Conservation (phyloP, 92 coral and sea anemone genomes). For the Zoanthus sansibaricus region DNA sequence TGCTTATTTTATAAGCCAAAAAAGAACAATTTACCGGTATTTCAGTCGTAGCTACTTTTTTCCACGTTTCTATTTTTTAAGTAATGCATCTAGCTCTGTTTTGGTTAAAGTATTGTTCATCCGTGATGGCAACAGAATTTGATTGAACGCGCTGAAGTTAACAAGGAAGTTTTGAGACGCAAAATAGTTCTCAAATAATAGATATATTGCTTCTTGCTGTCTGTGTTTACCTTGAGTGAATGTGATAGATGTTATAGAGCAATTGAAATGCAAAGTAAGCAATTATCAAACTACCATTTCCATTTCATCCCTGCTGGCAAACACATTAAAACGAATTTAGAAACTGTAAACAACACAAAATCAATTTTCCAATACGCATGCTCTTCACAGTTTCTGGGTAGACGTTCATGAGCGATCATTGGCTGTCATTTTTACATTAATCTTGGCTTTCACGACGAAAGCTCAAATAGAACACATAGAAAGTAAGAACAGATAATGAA, state of each 20-base stretch:
- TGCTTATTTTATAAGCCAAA: no score
- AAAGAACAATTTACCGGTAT: no score
- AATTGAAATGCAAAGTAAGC: neutral
- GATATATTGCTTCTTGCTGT: neutral
- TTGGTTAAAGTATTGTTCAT: no score
- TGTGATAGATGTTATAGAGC: neutral
- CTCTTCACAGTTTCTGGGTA: neutral
- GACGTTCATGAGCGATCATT: neutral
- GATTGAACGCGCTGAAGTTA: no score
- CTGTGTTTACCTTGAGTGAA: neutral
- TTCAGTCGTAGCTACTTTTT: no score
- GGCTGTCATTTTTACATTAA: neutral
- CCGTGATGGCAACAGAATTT: no score
- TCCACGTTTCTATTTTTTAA: no score
- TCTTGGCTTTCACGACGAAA: no score
- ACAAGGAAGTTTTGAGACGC: no score
- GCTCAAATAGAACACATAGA: no score
- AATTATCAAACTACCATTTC: neutral
- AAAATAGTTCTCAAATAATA: neutral
- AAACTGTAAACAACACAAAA: neutral
- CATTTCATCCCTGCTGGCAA: neutral
- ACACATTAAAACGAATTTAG: neutral
- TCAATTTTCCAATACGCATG: neutral
- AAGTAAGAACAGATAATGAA: no score
- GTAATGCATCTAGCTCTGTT: no score